Conservation (phyloP, 2,888 invertebrate genomes). For the Clanis bilineata region DNA sequence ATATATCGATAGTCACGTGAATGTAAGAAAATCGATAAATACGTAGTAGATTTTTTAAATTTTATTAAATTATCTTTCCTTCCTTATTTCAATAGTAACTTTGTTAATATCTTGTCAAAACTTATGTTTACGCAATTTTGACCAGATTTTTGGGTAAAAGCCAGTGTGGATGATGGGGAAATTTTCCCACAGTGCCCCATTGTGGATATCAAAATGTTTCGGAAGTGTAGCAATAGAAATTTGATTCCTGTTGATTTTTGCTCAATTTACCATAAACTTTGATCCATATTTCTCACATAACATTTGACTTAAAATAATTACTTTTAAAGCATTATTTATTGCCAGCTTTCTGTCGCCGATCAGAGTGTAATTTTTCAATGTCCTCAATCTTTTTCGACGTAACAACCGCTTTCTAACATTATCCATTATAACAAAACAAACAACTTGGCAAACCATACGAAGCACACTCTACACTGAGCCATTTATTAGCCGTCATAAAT, state of each 20-base stretch:
- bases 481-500: slow-evolving; percentile 62
- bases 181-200: too few relatives aligned
- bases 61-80: too few relatives aligned
- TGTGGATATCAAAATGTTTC: background rate
- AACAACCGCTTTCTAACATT: slow-evolving; percentile 19
- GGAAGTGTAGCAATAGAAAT: background rate
- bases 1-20: too few relatives aligned
- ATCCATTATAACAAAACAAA: slow-evolving; percentile 44
- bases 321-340: slow-evolving; percentile 6
- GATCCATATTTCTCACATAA: background rate
- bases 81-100: too few relatives aligned
- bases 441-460: slow-evolving; percentile 46
- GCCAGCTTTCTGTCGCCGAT: slow-evolving; percentile 1
- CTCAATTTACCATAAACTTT: background rate
- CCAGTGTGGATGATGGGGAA: too few relatives aligned
- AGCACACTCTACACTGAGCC: slow-evolving; percentile 33
- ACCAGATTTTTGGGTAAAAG: too few relatives aligned
- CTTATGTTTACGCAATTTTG: too few relatives aligned
- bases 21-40: too few relatives aligned
- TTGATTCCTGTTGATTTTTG: background rate
- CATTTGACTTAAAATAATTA: slow-evolving; percentile 5
- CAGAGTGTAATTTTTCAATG: slow-evolving; percentile 16
- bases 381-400: slow-evolving; percentile 14
- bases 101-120: too few relatives aligned
- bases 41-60: too few relatives aligned